A percentile compares a stretch with the other conserved stretches of the same genome.
Evolutionary conservation across 2,113 vertebrate genomes (phyloP).

Genomic region (Leptobrachium leishanense): DNA sequence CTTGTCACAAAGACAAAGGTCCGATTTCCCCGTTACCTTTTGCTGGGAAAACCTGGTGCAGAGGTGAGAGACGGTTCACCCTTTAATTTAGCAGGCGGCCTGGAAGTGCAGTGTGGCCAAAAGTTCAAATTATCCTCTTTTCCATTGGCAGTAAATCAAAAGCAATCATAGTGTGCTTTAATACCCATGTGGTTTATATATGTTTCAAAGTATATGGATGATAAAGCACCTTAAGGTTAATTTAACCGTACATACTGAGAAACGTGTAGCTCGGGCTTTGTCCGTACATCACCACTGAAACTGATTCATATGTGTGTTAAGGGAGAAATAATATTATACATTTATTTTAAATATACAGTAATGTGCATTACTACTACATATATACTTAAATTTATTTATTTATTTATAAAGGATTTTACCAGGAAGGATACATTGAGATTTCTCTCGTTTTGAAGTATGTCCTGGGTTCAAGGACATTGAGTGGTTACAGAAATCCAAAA

Average conservation of each 20-base stretch:
- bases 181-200: constrained; percentile 21
- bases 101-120: constrained; percentile 23
- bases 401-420: too few relatives aligned
- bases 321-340: too few relatives aligned
- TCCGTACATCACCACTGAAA: too few relatives aligned
- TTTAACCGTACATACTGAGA: constrained; percentile 22
- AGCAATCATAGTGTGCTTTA: constrained; percentile 32
- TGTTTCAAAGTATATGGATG: neutral
- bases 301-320: too few relatives aligned
- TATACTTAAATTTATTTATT: too few relatives aligned
- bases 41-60: neutral
- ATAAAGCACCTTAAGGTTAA: constrained; percentile 20
- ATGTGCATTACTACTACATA: too few relatives aligned
- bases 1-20: constrained; percentile 23
- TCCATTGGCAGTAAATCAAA: constrained; percentile 44
- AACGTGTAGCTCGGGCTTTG: too few relatives aligned
- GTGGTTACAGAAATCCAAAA: too few relatives aligned
- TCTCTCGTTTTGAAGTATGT: too few relatives aligned
- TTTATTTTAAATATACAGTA: too few relatives aligned
- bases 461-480: too few relatives aligned
- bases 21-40: constrained; percentile 25
- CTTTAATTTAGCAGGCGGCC: constrained; percentile 30
- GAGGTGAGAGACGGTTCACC: constrained; percentile 13
- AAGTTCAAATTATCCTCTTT: constrained; percentile 34
- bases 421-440: too few relatives aligned